These are phyloP conservation scores for Hystrix cristata DNA, from an alignment of 2,113 vertebrate species.

Conservation along the genomic window DNA sequence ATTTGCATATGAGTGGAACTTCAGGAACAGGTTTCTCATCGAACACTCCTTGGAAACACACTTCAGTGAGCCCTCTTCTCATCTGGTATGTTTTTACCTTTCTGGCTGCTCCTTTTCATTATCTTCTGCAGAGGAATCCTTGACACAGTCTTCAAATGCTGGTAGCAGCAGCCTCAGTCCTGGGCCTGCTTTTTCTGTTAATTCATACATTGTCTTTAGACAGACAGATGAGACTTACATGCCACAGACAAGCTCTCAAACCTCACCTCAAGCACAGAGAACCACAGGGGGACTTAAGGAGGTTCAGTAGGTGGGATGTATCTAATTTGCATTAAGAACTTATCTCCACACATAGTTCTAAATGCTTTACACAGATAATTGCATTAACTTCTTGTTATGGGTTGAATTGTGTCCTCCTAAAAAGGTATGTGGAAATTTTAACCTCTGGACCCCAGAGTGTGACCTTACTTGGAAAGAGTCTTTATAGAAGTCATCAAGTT, in stretches of 20 bases:
- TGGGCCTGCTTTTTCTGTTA: slow-evolving; percentile 1
- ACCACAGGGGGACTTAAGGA: background rate
- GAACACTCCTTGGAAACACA: background rate
- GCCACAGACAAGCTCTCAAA: slow-evolving; percentile 18
- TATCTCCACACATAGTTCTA: background rate
- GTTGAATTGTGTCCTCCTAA: background rate
- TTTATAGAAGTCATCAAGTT: slow-evolving; percentile 32
- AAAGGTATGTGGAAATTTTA: background rate
- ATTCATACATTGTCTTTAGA: background rate
- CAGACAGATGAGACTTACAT: slow-evolving; percentile 17
- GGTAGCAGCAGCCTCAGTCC: background rate
- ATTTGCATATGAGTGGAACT: background rate
- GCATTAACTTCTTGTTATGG: slow-evolving; percentile 16
- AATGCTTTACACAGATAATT: background rate
- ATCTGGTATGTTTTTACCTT: slow-evolving; percentile 31
- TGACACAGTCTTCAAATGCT: background rate
- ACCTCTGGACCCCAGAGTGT: background rate
- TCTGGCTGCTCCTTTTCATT: slow-evolving; percentile 9
- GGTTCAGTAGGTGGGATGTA: background rate
- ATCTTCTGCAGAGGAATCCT: background rate
- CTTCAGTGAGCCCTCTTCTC: slow-evolving; percentile 25
- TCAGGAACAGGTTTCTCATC: background rate
- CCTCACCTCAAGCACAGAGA: background rate
- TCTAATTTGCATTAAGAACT: slow-evolving; percentile 17
- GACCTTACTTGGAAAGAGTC: slow-evolving; percentile 20